Evolutionary conservation across 1,140 invertebrate genomes (phyloP).

Genomic region (Spodoptera litura): DNA sequence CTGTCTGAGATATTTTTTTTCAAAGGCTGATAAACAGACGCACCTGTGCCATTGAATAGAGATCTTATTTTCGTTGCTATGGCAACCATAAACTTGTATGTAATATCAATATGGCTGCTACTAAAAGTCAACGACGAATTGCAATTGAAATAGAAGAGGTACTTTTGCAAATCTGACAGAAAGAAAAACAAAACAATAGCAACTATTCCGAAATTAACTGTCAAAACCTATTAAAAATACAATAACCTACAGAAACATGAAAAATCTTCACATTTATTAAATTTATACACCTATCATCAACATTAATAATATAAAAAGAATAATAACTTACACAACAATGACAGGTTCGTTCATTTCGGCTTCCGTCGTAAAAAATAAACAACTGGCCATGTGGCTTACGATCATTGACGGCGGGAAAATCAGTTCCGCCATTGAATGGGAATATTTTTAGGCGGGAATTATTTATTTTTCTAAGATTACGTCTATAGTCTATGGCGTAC

Average conservation of each 20-base stretch:
- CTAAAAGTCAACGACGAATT: no score
- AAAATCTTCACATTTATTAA: not conserved
- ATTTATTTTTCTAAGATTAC: slow-evolving; percentile 14
- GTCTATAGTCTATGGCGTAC: not conserved
- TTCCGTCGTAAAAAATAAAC: slow-evolving; percentile 35
- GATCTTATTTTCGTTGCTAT: no score
- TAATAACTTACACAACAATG: slow-evolving; percentile 2
- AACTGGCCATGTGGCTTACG: slow-evolving; percentile 19
- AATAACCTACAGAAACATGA: not conserved
- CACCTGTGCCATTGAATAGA: no score
- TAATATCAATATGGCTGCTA: no score
- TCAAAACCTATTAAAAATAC: not conserved
- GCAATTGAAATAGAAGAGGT: no score
- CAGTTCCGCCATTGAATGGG: slow-evolving; percentile 29
- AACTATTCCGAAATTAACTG: no score
- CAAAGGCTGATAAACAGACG: no score
- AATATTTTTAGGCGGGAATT: slow-evolving; percentile 25
- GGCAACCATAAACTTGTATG: no score
- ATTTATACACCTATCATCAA: not conserved
- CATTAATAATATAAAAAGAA: slow-evolving; percentile 15
- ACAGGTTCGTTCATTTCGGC: slow-evolving; percentile 3
- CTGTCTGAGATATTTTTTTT: no score
- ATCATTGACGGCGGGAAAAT: slow-evolving; percentile 29
- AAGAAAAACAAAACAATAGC: no score
- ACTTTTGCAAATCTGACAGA: no score